Evolutionary conservation across 2,888 invertebrate species (phyloP).

Genomic region (Ditula angustiorana): DNA sequence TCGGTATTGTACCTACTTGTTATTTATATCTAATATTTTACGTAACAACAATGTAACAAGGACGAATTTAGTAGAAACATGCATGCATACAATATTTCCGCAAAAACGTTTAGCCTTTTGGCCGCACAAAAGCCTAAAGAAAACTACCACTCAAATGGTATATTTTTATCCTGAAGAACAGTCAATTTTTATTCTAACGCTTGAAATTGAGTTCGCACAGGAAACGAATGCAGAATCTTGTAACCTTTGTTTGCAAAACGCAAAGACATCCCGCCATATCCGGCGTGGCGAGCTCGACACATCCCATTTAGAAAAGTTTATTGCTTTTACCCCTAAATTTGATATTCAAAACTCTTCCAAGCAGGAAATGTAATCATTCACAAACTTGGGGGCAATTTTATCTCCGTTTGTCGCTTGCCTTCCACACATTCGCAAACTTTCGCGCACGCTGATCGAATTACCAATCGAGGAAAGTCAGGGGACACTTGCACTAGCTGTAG

Average conservation of each 20-base stretch:
- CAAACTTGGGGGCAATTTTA: slow-evolving; percentile 11
- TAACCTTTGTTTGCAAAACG: neutral
- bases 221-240: neutral
- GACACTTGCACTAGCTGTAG: neutral
- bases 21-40: too few species aligned
- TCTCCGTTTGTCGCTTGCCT: slow-evolving; percentile 5
- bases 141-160: too few species aligned
- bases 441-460: slow-evolving; percentile 59
- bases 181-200: neutral
- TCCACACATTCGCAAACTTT: slow-evolving; percentile 47
- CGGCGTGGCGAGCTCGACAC: neutral
- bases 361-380: slow-evolving; percentile 11
- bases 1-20: too few species aligned
- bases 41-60: too few species aligned
- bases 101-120: too few species aligned
- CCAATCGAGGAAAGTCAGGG: slow-evolving; percentile 62
- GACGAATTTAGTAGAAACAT: too few species aligned
- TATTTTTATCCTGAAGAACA: neutral
- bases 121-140: too few species aligned
- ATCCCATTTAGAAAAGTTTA: neutral
- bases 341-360: slow-evolving; percentile 5
- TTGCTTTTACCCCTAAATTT: neutral
- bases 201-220: too few species aligned
- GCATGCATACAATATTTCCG: too few species aligned
- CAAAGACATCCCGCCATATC: neutral